Percentiles rank a stretch among this genome's conserved stretches.
Conservation (phyloP, 2,797 vertebrate species). For the Pseudomugil tenellus region DNA sequence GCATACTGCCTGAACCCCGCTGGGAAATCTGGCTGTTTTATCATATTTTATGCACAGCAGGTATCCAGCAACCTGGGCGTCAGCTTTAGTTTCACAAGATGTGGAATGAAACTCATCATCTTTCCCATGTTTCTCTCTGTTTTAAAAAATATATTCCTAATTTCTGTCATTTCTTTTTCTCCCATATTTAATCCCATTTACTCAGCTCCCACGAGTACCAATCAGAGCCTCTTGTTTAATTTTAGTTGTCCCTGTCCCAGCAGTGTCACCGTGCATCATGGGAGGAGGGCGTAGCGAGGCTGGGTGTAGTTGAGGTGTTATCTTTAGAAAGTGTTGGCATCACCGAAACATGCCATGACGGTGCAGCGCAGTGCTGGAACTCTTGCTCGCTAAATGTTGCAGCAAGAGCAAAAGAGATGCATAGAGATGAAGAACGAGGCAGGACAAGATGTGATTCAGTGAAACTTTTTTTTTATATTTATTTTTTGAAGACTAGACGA, state of each 20-base stretch:
- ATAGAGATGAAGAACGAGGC: not conserved
- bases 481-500: not conserved
- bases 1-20: not conserved
- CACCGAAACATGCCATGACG: conserved; percentile 64
- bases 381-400: conserved; percentile 14
- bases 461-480: not conserved
- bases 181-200: not conserved
- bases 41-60: conserved; percentile 1
- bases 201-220: conserved; percentile 4
- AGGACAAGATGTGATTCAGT: not conserved
- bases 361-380: conserved; percentile 23
- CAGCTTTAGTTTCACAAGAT: conserved; percentile 1
- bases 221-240: conserved; percentile 49
- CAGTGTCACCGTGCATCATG: conserved; percentile 35
- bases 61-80: conserved; percentile 15
- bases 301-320: conserved; percentile 61
- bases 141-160: not conserved
- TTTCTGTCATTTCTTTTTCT: not conserved
- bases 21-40: conserved; percentile 11
- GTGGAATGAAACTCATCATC: not conserved
- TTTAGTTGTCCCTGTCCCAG: conserved; percentile 58
- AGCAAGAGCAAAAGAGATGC: not conserved
- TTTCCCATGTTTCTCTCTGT: not conserved
- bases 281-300: conserved; percentile 44
- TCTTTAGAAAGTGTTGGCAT: conserved; percentile 82